Base-by-base conservation (phyloP, 2,113 vertebrate genomes). In the Nannobrachium achirus region DNA sequence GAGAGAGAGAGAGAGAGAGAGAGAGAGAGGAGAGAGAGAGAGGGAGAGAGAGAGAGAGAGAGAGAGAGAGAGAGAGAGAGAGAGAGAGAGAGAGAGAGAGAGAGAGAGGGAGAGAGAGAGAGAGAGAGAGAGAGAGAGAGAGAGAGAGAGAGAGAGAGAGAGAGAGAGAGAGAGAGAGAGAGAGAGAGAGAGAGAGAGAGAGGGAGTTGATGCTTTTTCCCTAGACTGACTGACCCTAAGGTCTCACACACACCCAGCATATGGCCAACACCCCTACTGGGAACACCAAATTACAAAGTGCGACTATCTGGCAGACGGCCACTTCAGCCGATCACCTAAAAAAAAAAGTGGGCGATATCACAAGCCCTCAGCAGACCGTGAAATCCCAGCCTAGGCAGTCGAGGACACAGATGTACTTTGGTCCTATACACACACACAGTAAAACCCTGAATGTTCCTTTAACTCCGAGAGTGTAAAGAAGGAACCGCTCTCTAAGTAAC, bases 311-410 rank as follows among this genome's bases (percentile, higher is more conserved):
- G 46, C 56, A 60, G 64, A 44, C 15, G 2, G n/a, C 60, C 45
- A 39, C 25, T 8, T 66, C 38, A 66, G 44, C 70, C 11, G 9
- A 66, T 50, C 40, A 39, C n/a, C 61, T 39, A 56, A 59, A 33
- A 33, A 59, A 33, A 33, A 33, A 7, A 55, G 16, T 53, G 10
- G 53, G 33, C 11, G 7, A 55, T 38, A 25, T 50, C 63, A 56
- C 49, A 76, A 61, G n/a, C 19, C 25, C 33, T 46, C 45, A 62
- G 52, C 25, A 80, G 66, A 75, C 53, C 59, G 52, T 79, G 38
- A 80, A 78, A 81, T 75, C 10, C 25, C 56, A 40, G 59, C 56
- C 18, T 45, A 68, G 75, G 62, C 25, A 4, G 25, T 33, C 25
- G 25, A 5, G 25, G 25, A 33, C 25, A 4, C 25, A 4, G 25